phyloP scores from a whole-genome alignment of 1,140 invertebrate genomes.

The Araneus ventricosus region DNA sequence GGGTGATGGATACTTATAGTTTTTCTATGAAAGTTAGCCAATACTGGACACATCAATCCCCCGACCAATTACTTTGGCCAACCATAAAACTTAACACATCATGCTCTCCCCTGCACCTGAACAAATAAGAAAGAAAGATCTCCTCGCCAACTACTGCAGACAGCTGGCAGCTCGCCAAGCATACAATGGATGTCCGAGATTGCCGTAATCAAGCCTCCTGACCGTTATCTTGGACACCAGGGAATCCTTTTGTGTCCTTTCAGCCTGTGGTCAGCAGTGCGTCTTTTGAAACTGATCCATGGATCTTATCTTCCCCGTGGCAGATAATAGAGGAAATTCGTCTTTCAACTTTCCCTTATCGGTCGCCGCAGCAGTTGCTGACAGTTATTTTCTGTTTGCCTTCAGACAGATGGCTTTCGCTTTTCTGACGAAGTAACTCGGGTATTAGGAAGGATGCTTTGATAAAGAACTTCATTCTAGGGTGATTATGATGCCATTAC shows the following conservation, averaged over 20 bases:
- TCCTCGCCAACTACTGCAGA: background rate
- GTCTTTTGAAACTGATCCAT: slow-evolving; percentile 16
- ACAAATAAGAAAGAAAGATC: background rate
- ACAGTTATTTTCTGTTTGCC: background rate
- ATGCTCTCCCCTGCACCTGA: background rate
- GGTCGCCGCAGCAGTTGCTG: background rate
- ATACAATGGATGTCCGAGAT: background rate
- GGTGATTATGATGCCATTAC: no score
- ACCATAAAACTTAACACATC: background rate
- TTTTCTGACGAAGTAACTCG: no score
- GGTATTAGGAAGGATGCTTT: no score
- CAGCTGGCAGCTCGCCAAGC: background rate
- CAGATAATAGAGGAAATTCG: background rate
- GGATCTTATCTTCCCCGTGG: background rate
- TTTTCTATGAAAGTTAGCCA: background rate
- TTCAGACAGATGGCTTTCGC: background rate
- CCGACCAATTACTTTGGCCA: background rate
- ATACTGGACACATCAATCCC: background rate
- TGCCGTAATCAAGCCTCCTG: background rate
- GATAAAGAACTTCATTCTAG: no score
- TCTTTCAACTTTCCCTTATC: background rate
- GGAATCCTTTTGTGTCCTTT: background rate
- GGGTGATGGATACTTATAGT: background rate
- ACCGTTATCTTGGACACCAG: slow-evolving; percentile 22
- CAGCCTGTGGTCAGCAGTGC: background rate